Evolutionary conservation across 2,113 vertebrate genomes (phyloP), one percentile per base, ranked within the genome.

Genomic region (Rhea americana): DNA sequence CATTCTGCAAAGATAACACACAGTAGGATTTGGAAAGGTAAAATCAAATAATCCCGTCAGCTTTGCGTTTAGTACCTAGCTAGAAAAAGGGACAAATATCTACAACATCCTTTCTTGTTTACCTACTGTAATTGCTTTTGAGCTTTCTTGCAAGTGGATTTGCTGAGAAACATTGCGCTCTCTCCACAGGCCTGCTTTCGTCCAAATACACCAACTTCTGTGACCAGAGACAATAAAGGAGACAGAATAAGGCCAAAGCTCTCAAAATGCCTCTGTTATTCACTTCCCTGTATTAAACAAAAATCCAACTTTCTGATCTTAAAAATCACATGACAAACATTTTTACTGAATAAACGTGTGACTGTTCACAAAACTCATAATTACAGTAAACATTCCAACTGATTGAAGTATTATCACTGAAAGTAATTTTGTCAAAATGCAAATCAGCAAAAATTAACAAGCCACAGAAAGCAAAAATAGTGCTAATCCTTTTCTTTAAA

Each of bases 41-140:
- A 95, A 85, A 95, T 85, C 72, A 95, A 72, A 80, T 84, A 93
- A 95, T 89, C 89, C 45, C 11, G 45, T 78, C 95, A 91, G 93
- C 80, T 96, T 53, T 93, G 74, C 61, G 91, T 93, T 95, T 90
- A 92, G 81, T 53, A 90, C 5, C 9, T 20, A 63, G 79, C 83
- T 93, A 89, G 91, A 89, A 89, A 92, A 72, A 83, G 20, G 74
- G 82, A 67, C 77, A 95, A 95, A 70, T 53, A 91, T 94, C 90
- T 96, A 86, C 94, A 73, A 62, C 82, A 85, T 37, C 72, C 82
- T 68, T 90, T 88, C 89, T 81, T 96, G 93, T 96, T 96, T 96
- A 95, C 89, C 68, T 41, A 90, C 50, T 73, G 75, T 92, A 96
- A 95, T 93, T 95, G 91, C 87, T 90, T 95, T 87, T 79, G 91